Evolutionary conservation across 35 echinoderm and acorn worm species (phyloP).

Genomic region (Acanthaster planci): DNA sequence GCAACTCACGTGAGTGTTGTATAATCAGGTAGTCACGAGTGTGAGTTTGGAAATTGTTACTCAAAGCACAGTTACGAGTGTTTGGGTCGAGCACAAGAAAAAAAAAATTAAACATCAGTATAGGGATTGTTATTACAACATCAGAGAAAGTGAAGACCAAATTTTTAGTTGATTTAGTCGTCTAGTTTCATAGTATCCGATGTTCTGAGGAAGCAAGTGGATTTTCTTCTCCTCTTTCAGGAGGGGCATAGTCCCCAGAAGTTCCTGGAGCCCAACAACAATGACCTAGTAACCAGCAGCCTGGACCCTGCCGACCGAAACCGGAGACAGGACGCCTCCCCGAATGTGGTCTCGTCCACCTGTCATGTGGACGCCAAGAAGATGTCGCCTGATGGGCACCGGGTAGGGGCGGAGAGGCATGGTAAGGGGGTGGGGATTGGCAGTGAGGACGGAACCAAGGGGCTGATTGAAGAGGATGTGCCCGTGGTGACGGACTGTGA

Average conservation of each 20-base stretch:
- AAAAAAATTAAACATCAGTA: background rate
- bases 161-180: background rate
- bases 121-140: background rate
- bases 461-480: conserved; percentile 64
- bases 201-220: background rate
- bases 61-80: too few species aligned
- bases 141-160: background rate
- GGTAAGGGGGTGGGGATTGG: background rate
- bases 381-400: background rate
- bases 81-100: too few species aligned
- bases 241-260: conserved; percentile 34
- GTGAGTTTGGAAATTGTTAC: too few species aligned
- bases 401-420: conserved; percentile 4
- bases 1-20: background rate
- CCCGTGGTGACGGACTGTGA: conserved; percentile 96
- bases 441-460: conserved; percentile 35
- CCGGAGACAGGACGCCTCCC: conserved; percentile 18
- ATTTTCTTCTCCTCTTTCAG: conserved; percentile 11
- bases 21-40: background rate
- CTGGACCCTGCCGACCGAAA: conserved; percentile 63
- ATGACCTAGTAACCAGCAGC: conserved; percentile 86
- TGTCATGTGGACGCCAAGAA: conserved; percentile 54
- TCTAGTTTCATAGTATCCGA: too few species aligned
- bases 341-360: conserved; percentile 77
- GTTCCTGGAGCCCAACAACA: conserved; percentile 64